Base-by-base conservation (phyloP, 2,888 invertebrate genomes). In the Polyommatus icarus region DNA sequence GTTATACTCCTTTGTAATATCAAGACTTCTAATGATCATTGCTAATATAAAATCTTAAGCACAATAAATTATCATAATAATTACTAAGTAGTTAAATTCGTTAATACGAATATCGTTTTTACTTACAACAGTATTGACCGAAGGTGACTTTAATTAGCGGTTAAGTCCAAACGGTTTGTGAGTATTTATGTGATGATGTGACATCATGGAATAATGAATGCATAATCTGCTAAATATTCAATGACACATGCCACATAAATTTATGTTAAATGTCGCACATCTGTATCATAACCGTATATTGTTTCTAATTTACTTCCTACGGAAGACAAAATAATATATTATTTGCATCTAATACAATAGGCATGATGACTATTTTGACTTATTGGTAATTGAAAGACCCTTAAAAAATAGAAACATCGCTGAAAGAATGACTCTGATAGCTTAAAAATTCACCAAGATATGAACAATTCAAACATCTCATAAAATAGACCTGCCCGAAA, bases 121-220 rank as follows among this genome's bases (percentile, higher is more conserved):
- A 67, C 10, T 15, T 67, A 40, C n/a, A 72, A 40, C 32, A n/a
- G 40, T 71, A 71, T 40, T 40, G 32, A 24, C 1, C 24, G 24
- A 24, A 24, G 24, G 24, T 24, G 24, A 24, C 24, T 24, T 24
- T 24, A 24, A 24, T 24, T 24, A 24, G 24, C 24, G 24, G 1
- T 24, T 24, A 72, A 20, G 72, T 72, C 40, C 12, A 40, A 72
- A 72, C 12, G 36, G 8, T 40, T 72, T 36, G 29, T 24, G 12
- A 67, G 24, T 4, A 32, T 72, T 36, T 36, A n/a, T 72, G 40
- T 40, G 40, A 72, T 72, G 20, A 40, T 72, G 36, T 72, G 72
- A 72, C 72, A 72, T 72, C 72, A 72, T 72, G 4, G 24, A n/a
- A n/a, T 71, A 72, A 72, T 72, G 3, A 72, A 72, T 72, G 72